phyloP scores from a whole-genome alignment of 2,113 vertebrate species.

The Mustelus asterias region DNA sequence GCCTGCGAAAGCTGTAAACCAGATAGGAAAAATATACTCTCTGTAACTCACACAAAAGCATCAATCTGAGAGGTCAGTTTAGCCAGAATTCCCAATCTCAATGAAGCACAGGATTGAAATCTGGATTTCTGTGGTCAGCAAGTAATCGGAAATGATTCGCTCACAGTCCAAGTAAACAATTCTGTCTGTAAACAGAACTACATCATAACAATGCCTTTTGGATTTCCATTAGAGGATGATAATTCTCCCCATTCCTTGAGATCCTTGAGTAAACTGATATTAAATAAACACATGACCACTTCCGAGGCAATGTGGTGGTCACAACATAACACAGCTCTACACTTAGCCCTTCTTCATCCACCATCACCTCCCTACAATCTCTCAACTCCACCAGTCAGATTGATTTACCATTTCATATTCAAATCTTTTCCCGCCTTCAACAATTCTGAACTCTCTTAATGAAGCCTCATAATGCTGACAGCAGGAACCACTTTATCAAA shows the following conservation, averaged over 20 bases:
- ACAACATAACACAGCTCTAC: not conserved
- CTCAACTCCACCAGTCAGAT: not conserved
- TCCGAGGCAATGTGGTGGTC: not conserved
- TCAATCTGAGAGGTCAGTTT: not conserved
- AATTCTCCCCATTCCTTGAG: not conserved
- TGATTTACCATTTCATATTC: not conserved
- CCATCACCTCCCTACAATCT: not conserved
- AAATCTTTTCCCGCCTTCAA: not conserved
- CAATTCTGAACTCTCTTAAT: not conserved
- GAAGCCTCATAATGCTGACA: not conserved
- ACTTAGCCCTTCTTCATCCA: not conserved
- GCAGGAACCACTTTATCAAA: not conserved
- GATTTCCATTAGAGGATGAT: not conserved
- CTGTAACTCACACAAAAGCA: no score
- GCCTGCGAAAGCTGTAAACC: constrained; percentile 82
- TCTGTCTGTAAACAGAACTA: not conserved
- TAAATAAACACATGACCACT: not conserved
- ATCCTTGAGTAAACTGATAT: not conserved
- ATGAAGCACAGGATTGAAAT: not conserved
- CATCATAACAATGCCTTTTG: not conserved
- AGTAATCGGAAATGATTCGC: not conserved
- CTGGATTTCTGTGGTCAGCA: not conserved
- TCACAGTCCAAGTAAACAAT: not conserved
- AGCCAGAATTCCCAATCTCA: not conserved
- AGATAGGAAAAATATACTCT: not conserved